Evolutionary conservation across 2,888 invertebrate genomes (phyloP).

Genomic region (Cosmopolites sordidus): DNA sequence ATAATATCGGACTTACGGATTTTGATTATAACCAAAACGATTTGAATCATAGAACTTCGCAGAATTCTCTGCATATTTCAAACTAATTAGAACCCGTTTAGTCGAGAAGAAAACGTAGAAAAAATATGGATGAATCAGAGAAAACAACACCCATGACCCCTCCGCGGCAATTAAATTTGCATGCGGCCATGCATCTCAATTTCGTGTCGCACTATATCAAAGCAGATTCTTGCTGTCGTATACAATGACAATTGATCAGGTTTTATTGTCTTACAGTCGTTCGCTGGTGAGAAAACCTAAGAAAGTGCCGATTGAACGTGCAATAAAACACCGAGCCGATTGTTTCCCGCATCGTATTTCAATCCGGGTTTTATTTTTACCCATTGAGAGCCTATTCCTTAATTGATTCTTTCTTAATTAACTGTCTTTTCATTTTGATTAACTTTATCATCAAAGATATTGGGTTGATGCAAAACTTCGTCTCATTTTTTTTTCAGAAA

Average conservation of each 20-base stretch:
- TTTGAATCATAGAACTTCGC: too few relatives aligned
- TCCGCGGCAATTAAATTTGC: slow-evolving; percentile 40
- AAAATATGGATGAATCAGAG: too few relatives aligned
- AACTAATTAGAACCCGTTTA: too few relatives aligned
- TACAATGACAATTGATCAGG: slow-evolving; percentile 51
- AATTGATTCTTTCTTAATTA: neutral
- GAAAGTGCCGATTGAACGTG: slow-evolving; percentile 50
- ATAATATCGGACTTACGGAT: too few relatives aligned
- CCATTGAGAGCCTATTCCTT: neutral
- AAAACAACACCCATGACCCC: neutral
- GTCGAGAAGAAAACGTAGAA: too few relatives aligned
- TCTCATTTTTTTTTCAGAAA: too few relatives aligned
- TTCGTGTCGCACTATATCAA: slow-evolving; percentile 44
- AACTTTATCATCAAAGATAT: too few relatives aligned
- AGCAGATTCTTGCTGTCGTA: slow-evolving; percentile 45
- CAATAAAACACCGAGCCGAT: slow-evolving; percentile 49
- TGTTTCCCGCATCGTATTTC: slow-evolving; percentile 38
- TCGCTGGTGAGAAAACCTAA: slow-evolving; percentile 48
- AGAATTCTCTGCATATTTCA: too few relatives aligned
- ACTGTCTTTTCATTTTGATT: neutral
- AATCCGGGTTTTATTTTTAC: neutral
- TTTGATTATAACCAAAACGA: too few relatives aligned
- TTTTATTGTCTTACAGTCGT: slow-evolving; percentile 51
- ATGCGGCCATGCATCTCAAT: slow-evolving; percentile 44
- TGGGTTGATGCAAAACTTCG: too few relatives aligned